phyloP scores from a whole-genome alignment of 2,888 invertebrate species.

The Julus scandinavius region DNA sequence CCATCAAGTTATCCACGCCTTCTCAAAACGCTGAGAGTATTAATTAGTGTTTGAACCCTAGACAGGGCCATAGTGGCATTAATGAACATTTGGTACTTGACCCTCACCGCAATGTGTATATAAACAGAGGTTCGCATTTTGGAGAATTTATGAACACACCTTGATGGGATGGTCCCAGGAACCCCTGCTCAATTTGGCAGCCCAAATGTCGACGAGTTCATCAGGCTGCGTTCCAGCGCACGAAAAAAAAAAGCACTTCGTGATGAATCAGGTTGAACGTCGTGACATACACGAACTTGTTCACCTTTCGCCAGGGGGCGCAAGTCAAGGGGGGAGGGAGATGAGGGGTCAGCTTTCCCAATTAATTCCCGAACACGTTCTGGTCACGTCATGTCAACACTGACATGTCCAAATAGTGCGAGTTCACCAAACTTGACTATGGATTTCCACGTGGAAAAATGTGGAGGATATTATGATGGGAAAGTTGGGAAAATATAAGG shows the following conservation, averaged over 20 bases:
- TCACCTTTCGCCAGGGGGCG: constrained; percentile 39
- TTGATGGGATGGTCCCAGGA: not conserved
- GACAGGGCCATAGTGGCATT: no score
- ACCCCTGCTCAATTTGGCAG: not conserved
- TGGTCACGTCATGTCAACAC: not conserved
- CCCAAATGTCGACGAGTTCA: not conserved
- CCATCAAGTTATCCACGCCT: no score
- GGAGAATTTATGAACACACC: not conserved
- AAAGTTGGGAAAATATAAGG: no score
- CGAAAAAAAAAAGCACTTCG: constrained; percentile 37
- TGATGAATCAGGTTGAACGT: constrained; percentile 34
- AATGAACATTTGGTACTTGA: no score
- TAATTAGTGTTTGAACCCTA: no score
- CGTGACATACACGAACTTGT: constrained; percentile 42
- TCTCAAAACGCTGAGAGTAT: no score
- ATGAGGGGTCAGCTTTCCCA: constrained; percentile 15
- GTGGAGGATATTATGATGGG: no score
- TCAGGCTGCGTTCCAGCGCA: constrained; percentile 21
- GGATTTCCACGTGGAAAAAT: not conserved
- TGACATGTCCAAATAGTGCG: not conserved
- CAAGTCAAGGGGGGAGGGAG: not conserved
- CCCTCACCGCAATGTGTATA: no score
- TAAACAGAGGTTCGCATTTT: not conserved
- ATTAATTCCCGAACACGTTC: constrained; percentile 2
- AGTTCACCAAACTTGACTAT: not conserved